Evolutionary conservation across 2,888 invertebrate genomes (phyloP).

Genomic region (Trichogramma evanescens): DNA sequence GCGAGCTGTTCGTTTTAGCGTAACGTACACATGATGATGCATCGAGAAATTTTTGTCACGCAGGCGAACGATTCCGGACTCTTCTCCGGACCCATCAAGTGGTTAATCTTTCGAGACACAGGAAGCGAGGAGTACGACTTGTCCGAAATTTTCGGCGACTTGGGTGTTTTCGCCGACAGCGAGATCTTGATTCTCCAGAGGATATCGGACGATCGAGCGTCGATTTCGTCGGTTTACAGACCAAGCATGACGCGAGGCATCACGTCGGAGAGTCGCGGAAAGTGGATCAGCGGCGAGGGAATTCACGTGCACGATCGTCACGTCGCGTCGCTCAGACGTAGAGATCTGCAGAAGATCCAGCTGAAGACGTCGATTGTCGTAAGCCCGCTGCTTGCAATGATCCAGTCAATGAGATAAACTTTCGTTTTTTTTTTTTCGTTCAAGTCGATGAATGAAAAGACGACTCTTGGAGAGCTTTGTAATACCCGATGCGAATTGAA

Average conservation of each 20-base stretch:
- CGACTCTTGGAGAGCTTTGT: not conserved
- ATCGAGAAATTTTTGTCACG: not conserved
- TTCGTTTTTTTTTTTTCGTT: not conserved
- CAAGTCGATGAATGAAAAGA: not conserved
- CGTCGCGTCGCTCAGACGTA: slow-evolving; percentile 32
- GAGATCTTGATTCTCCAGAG: slow-evolving; percentile 29
- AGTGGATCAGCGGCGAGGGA: slow-evolving; percentile 29
- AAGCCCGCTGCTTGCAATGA: not conserved
- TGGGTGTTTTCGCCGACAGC: slow-evolving; percentile 36
- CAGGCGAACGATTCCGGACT: slow-evolving; percentile 32
- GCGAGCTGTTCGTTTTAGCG: not conserved
- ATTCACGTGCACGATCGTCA: slow-evolving; percentile 18
- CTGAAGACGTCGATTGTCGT: slow-evolving; percentile 37
- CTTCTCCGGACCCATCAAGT: slow-evolving; percentile 33
- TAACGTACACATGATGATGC: not conserved
- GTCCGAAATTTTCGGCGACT: slow-evolving; percentile 18
- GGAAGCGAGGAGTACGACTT: not conserved
- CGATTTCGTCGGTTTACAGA: slow-evolving; percentile 34
- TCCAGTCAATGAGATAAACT: too few species aligned
- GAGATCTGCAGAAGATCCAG: slow-evolving; percentile 29
- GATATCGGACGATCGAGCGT: slow-evolving; percentile 18
- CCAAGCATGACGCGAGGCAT: slow-evolving; percentile 26
- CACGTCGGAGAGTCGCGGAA: slow-evolving; percentile 34
- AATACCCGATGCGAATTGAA: not conserved
- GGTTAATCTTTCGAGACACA: slow-evolving; percentile 33